Evolutionary conservation across 2,113 vertebrate genomes (phyloP).

Genomic region (Poeciliopsis retropinna): DNA sequence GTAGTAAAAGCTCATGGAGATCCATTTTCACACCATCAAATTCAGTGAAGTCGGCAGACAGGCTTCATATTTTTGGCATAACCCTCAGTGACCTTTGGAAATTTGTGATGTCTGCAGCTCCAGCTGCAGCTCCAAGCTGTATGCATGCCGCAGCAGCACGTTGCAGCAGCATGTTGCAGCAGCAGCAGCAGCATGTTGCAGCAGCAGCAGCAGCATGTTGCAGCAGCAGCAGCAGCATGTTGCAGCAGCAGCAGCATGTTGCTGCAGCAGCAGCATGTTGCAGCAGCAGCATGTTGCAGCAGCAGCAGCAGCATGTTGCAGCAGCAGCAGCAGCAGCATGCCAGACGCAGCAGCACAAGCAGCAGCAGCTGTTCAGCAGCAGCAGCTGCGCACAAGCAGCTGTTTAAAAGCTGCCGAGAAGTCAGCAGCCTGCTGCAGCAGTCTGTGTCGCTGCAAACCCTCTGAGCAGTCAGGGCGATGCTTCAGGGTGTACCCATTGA

Average conservation of each 20-base stretch:
- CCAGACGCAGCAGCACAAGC: too few species aligned
- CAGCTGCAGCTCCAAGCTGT: too few species aligned
- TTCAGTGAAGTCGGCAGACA: constrained; percentile 71
- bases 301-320: too few species aligned
- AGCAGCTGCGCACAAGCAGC: too few species aligned
- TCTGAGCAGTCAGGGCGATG: not conserved
- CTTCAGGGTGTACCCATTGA: not conserved
- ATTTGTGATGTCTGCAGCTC: constrained; percentile 5
- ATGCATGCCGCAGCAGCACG: not conserved
- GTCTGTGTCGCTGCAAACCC: not conserved
- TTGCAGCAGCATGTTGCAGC: not conserved
- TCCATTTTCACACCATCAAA: constrained; percentile 55
- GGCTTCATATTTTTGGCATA: constrained; percentile 77
- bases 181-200: not conserved
- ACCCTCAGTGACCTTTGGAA: constrained; percentile 56
- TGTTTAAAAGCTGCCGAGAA: not conserved
- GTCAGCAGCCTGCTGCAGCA: too few species aligned
- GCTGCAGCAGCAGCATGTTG: too few species aligned
- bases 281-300: too few species aligned
- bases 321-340: too few species aligned
- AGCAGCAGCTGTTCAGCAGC: too few species aligned
- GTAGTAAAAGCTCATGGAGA: constrained; percentile 15
- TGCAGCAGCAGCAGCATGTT: too few species aligned
- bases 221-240: too few species aligned
- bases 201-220: too few species aligned